Conservation (phyloP, 2,113 vertebrate genomes). For the Forbesichthys papilliferus region DNA sequence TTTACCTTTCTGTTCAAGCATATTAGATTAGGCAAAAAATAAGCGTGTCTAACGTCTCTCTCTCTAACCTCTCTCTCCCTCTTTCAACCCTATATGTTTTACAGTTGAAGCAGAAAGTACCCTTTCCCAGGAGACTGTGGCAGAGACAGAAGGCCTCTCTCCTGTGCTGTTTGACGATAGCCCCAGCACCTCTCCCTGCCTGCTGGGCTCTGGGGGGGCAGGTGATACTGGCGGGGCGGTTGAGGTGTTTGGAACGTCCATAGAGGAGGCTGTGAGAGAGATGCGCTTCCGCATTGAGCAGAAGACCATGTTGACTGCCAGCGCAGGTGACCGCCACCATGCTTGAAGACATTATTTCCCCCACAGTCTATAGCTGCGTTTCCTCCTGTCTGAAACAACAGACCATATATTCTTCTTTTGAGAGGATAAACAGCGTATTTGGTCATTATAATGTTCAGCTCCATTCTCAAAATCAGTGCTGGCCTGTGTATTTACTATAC, state of each 20-base stretch:
- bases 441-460: not conserved
- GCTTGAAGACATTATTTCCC: not conserved
- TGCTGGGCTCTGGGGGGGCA: constrained; percentile 46
- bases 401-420: too few species aligned
- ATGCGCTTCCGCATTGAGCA: constrained; percentile 96
- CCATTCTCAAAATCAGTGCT: not conserved
- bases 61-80: too few species aligned
- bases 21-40: too few species aligned
- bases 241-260: constrained; percentile 85
- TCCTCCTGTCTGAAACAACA: not conserved
- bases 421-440: not conserved
- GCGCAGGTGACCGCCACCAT: constrained; percentile 82
- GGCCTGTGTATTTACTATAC: constrained; percentile 10
- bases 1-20: too few species aligned
- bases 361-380: not conserved
- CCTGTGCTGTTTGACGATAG: constrained; percentile 89
- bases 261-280: constrained; percentile 93
- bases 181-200: constrained; percentile 53
- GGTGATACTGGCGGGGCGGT: constrained; percentile 44
- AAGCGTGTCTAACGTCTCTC: not conserved
- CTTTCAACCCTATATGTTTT: not conserved
- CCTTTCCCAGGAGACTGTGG: not conserved
- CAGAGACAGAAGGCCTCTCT: constrained; percentile 69
- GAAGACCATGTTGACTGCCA: constrained; percentile 91
- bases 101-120: constrained; percentile 35